Base-by-base conservation (phyloP, 1,140 invertebrate genomes). In the Meloidogyne floridensis region DNA sequence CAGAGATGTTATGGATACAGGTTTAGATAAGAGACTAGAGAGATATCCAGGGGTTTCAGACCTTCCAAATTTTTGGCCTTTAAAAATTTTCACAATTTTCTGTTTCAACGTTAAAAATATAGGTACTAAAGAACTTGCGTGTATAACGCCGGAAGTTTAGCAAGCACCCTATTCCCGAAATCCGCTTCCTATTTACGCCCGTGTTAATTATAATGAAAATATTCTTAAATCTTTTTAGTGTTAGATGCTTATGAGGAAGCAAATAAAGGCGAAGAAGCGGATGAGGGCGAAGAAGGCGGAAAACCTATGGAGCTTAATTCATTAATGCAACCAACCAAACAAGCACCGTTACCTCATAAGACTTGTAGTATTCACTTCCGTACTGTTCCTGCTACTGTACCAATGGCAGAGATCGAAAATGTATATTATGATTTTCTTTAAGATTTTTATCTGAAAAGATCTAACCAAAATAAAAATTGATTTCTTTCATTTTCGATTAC, bases 291-390 rank as follows among this genome's bases (percentile, higher is more conserved):
- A 7, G 75, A 65, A 74, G 15, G 59, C 77, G 92, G 92, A 93
- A 80, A 93, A 93, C 42, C 86, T 87, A 51, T 73, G 32, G 47
- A 72, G 32, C 75, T 18, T n/a, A 51, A 81, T n/a, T n/a, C 15
- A 7, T 5, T 56, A 18, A 78, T 81, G 76, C 86, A 85, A 70
- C 80, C 75, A 51, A 84, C 82, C 51, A 82, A 85, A 51, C 20
- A 85, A 56, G 43, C 73, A 20, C 75, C 74, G 86, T 47, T 65
- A n/a, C 90, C 93, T 32, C 97, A 99, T 90, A 95, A 95, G 90
- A 99, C 97, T 3, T 95, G 94, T 20, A 98, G 96, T 0, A 98
- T 99, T 82, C 99, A 98, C 88, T 92, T 99, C 15, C 92, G 97
- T 51, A 98, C 98, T 91, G 92, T 99, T 53, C 95, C 96, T 0